phyloP scores from a whole-genome alignment of 2,113 vertebrate genomes.

The Oncorhynchus mykiss region DNA sequence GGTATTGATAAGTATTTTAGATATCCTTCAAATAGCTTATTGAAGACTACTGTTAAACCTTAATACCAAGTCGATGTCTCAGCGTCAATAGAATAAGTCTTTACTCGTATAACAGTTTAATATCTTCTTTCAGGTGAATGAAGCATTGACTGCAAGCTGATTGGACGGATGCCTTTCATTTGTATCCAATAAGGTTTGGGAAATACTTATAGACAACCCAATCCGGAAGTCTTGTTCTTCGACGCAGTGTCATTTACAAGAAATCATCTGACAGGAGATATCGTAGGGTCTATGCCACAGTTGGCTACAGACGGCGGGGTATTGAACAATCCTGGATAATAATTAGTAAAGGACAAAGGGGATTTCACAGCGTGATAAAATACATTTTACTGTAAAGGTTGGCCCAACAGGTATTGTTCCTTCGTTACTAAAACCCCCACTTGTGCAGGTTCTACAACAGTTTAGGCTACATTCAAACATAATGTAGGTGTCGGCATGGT shows the following conservation, averaged over 20 bases:
- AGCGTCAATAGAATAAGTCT: neutral
- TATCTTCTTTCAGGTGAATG: conserved; percentile 52
- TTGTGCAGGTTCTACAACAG: too few species aligned
- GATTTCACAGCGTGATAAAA: conserved; percentile 8
- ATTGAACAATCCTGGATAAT: neutral
- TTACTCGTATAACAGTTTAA: conserved; percentile 26
- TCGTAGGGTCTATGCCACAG: neutral
- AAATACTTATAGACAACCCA: conserved; percentile 13
- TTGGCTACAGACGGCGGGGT: neutral
- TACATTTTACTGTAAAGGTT: neutral
- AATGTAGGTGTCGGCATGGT: too few species aligned
- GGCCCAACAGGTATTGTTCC: neutral
- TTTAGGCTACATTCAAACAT: too few species aligned
- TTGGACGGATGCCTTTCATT: conserved; percentile 22
- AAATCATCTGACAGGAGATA: conserved; percentile 71
- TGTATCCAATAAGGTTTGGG: conserved; percentile 54
- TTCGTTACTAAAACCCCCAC: too few species aligned
- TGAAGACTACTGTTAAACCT: too few species aligned
- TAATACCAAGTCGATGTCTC: neutral
- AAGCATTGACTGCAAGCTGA: conserved; percentile 8
- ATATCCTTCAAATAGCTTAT: neutral
- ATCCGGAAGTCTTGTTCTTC: conserved; percentile 65
- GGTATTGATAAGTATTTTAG: too few species aligned
- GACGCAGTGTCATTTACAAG: conserved; percentile 82
- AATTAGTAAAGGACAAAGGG: neutral